Conservation (phyloP, 2,888 invertebrate genomes). For the Incurvaria masculella region DNA sequence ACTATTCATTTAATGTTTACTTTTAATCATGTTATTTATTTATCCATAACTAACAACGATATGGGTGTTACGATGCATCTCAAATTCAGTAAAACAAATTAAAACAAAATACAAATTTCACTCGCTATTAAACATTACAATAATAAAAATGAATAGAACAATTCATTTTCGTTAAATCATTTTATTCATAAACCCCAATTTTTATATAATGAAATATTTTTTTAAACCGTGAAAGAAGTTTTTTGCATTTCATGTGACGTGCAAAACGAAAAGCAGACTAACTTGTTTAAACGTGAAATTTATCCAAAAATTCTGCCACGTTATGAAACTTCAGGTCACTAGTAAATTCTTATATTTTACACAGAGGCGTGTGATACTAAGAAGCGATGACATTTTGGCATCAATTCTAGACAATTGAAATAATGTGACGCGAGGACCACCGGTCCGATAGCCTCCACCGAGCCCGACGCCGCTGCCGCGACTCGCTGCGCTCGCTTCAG, state of each 20-base stretch:
- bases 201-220: constrained; percentile 33
- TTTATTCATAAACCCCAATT: constrained; percentile 48
- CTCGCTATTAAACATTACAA: constrained; percentile 55
- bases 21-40: constrained; percentile 59
- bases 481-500: constrained; percentile 22
- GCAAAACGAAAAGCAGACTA: background rate
- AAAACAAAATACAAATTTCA: constrained; percentile 56
- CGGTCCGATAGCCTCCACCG: background rate
- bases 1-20: constrained; percentile 58
- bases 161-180: constrained; percentile 47
- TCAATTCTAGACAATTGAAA: background rate
- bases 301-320: constrained; percentile 36
- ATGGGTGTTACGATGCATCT: constrained; percentile 55
- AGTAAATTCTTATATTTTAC: constrained; percentile 54
- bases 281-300: background rate
- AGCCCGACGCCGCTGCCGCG: constrained; percentile 15
- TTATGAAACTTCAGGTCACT: constrained; percentile 49
- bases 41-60: constrained; percentile 59
- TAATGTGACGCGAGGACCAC: background rate
- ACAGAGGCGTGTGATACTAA: constrained; percentile 42
- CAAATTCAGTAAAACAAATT: constrained; percentile 56
- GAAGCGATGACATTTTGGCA: constrained; percentile 49
- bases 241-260: background rate
- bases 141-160: constrained; percentile 48
- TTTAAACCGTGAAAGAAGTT: constrained; percentile 26